These are phyloP conservation scores for Lasioglossum leucozonium DNA, from an alignment of 2,888 invertebrate genomes.

Conservation along the genomic window DNA sequence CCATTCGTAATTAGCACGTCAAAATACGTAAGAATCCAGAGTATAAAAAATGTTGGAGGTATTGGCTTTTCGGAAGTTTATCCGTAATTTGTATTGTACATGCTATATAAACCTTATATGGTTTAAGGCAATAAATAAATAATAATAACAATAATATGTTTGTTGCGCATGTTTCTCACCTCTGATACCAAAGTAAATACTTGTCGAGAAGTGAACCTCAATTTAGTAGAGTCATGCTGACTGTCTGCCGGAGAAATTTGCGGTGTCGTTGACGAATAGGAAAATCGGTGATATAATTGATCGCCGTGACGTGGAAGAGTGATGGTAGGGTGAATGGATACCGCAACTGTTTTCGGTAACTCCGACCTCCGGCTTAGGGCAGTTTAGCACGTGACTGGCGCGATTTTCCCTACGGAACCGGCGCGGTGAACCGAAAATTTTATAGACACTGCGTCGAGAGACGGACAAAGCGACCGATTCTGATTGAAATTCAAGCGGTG, in stretches of 20 bases:
- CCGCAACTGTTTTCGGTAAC: slow-evolving; percentile 13
- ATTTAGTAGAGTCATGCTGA: slow-evolving; percentile 15
- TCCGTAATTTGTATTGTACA: no score
- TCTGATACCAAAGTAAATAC: neutral
- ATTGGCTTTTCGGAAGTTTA: no score
- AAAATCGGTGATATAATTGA: slow-evolving; percentile 20
- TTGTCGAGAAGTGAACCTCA: neutral
- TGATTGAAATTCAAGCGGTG: slow-evolving; percentile 62
- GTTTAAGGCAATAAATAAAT: no score
- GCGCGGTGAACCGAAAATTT: slow-evolving; percentile 39
- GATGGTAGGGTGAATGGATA: slow-evolving; percentile 22
- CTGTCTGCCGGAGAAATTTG: neutral
- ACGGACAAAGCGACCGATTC: slow-evolving; percentile 26
- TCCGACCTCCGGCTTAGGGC: slow-evolving; percentile 3
- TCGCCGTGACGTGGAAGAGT: slow-evolving; percentile 10
- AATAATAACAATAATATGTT: no score
- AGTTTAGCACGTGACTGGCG: slow-evolving; percentile 69
- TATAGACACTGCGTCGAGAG: slow-evolving; percentile 18
- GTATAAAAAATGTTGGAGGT: no score
- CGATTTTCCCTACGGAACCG: slow-evolving; percentile 42
- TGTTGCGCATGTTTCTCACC: neutral
- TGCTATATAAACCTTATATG: no score
- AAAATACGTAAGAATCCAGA: no score
- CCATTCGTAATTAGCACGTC: no score
- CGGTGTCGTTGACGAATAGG: neutral